phyloP scores from a whole-genome alignment of 2,113 vertebrate species.

The Candoia aspera region DNA sequence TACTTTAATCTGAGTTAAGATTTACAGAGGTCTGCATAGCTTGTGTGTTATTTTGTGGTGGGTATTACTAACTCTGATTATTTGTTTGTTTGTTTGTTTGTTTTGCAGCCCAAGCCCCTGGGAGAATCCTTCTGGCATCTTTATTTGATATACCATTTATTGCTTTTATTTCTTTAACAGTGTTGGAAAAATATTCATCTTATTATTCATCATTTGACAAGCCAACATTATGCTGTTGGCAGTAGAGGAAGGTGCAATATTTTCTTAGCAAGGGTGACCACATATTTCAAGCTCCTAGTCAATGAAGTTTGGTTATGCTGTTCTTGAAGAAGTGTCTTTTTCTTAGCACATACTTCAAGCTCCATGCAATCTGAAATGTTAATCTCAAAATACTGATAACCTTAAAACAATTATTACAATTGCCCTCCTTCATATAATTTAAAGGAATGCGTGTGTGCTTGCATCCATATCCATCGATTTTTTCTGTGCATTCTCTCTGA shows the following conservation, averaged over 20 bases:
- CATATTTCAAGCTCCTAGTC: not conserved
- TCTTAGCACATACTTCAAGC: not conserved
- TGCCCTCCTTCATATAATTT: not conserved
- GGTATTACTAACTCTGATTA: not conserved
- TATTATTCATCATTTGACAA: not conserved
- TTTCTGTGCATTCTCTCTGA: not conserved
- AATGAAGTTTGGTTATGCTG: not conserved
- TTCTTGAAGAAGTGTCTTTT: not conserved
- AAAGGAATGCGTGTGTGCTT: not conserved
- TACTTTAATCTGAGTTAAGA: not conserved
- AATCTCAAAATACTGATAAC: not conserved
- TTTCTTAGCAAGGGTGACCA: not conserved
- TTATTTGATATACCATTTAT: too few relatives aligned
- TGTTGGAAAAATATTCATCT: not conserved
- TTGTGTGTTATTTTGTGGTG: not conserved
- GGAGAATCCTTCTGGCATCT: too few relatives aligned
- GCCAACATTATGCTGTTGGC: not conserved
- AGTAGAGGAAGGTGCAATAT: not conserved
- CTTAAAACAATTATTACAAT: not conserved
- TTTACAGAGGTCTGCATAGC: not conserved
- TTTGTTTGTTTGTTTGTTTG: not conserved
- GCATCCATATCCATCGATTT: not conserved
- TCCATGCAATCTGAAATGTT: not conserved
- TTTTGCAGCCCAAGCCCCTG: not conserved
- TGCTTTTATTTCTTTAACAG: not conserved